phyloP scores from a whole-genome alignment of 2,888 invertebrate species.

The Homarus gammarus region DNA sequence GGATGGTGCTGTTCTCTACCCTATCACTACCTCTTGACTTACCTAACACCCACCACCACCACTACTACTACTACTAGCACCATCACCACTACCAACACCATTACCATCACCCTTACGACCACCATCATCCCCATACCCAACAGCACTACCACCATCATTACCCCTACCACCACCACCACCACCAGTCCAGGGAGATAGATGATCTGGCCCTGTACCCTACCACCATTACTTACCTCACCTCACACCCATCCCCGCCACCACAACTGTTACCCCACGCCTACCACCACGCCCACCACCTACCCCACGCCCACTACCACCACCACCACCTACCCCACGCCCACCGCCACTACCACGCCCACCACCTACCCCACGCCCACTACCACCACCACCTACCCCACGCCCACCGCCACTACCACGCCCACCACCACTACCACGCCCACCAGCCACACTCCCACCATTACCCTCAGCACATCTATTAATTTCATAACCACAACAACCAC shows the following conservation, averaged over 20 bases:
- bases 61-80: not conserved
- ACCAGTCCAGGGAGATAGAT: not conserved
- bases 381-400: too few species aligned
- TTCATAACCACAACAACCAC: not conserved
- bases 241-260: not conserved
- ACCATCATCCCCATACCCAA: not conserved
- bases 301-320: not conserved
- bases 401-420: not conserved
- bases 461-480: too few species aligned
- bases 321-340: too few species aligned
- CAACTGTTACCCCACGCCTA: too few species aligned
- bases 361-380: not conserved
- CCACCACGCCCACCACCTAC: not conserved
- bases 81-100: not conserved
- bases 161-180: not conserved
- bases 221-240: not conserved
- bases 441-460: not conserved
- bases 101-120: not conserved
- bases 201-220: not conserved
- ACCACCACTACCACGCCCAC: not conserved
- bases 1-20: too few species aligned
- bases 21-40: not conserved
- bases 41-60: not conserved
- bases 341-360: not conserved
- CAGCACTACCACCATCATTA: not conserved